These are phyloP conservation scores for Notothenia rossii DNA, from an alignment of 2,113 vertebrate species.

Conservation along the genomic window DNA sequence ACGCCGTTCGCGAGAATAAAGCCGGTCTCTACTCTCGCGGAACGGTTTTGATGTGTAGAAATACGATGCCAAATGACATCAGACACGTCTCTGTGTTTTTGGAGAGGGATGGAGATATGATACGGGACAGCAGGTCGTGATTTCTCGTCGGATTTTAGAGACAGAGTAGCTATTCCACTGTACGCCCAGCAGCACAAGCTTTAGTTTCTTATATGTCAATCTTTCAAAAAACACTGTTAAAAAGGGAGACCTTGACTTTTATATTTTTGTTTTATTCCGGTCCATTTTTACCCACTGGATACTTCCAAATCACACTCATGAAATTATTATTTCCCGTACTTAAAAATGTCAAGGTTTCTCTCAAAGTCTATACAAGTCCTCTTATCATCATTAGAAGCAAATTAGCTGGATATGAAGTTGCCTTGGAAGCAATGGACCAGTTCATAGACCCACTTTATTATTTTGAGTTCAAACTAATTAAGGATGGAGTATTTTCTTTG, in stretches of 20 bases:
- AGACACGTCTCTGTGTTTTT: slow-evolving; percentile 42
- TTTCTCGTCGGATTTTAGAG: slow-evolving; percentile 25
- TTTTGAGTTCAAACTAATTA: slow-evolving; percentile 9
- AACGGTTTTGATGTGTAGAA: slow-evolving; percentile 44
- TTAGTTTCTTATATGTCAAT: slow-evolving; percentile 13
- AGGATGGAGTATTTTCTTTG: slow-evolving; percentile 6
- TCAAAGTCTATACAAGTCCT: slow-evolving; percentile 24
- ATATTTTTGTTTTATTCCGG: neutral
- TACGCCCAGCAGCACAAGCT: slow-evolving; percentile 42
- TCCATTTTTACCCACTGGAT: neutral
- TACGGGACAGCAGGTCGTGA: slow-evolving; percentile 1
- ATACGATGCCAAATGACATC: slow-evolving; percentile 69
- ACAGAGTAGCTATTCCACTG: slow-evolving; percentile 25
- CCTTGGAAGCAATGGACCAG: slow-evolving; percentile 52
- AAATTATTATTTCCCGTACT: slow-evolving; percentile 4
- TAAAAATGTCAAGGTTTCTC: slow-evolving; percentile 55
- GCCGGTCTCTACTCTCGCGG: slow-evolving; percentile 60
- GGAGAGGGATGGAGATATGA: neutral
- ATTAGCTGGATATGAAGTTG: slow-evolving; percentile 71
- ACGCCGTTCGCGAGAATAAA: slow-evolving; percentile 40
- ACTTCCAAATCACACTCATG: neutral
- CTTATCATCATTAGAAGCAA: neutral
- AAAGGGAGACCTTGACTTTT: slow-evolving; percentile 58
- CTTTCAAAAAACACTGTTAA: slow-evolving; percentile 34
- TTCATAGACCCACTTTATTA: neutral